Evolutionary conservation across 2,888 invertebrate species (phyloP).

Genomic region (Ceriagrion tenellum): DNA sequence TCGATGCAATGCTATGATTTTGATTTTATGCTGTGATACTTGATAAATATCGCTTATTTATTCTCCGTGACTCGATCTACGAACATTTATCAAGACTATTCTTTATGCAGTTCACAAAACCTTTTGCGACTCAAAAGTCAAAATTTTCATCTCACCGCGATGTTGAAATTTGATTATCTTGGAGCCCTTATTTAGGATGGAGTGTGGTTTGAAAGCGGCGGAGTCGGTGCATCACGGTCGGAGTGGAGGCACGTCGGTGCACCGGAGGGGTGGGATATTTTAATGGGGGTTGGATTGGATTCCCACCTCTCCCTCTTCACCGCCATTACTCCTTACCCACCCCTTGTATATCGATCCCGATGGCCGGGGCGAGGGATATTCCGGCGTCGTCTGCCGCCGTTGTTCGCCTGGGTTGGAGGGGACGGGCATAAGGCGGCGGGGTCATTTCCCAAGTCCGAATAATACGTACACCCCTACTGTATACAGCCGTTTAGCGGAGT

Average conservation of each 20-base stretch:
- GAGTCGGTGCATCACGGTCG: not conserved
- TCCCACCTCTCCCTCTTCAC: not conserved
- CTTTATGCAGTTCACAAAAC: too few relatives aligned
- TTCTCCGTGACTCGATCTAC: too few relatives aligned
- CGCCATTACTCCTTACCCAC: too few relatives aligned
- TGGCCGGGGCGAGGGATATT: not conserved
- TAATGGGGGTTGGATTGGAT: constrained; percentile 20
- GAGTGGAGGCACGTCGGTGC: not conserved
- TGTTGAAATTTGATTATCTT: too few relatives aligned
- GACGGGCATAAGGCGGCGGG: too few relatives aligned
- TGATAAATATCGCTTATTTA: too few relatives aligned
- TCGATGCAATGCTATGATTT: too few relatives aligned
- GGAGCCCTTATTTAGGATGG: not conserved
- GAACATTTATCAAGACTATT: too few relatives aligned
- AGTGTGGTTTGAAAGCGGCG: not conserved
- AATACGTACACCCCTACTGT: not conserved
- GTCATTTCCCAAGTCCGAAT: not conserved
- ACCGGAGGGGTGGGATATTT: not conserved
- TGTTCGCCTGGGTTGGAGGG: not conserved
- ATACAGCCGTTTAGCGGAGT: not conserved
- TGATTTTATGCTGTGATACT: too few relatives aligned
- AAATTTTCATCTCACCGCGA: too few relatives aligned
- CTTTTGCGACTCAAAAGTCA: too few relatives aligned
- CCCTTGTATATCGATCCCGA: not conserved
- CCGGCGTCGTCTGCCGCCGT: not conserved